These are phyloP conservation scores for Lasioglossum oenotherae DNA, from an alignment of 2,888 invertebrate species.

Conservation along the genomic window DNA sequence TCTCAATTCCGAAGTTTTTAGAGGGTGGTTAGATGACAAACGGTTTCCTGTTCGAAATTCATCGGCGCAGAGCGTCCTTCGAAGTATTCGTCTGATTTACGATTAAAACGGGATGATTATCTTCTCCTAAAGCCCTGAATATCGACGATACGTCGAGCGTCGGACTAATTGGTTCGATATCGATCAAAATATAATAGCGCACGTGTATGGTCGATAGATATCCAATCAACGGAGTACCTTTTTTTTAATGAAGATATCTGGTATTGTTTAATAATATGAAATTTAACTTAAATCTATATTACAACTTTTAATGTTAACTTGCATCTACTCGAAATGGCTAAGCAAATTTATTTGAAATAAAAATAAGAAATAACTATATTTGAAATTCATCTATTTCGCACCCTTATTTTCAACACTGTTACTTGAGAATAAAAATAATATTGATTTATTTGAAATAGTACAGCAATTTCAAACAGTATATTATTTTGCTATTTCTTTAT, in stretches of 20 bases:
- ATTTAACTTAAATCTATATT: background rate
- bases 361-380: too few relatives aligned
- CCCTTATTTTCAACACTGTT: too few relatives aligned
- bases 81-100: background rate
- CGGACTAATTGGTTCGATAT: background rate
- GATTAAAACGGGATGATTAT: background rate
- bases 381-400: too few relatives aligned
- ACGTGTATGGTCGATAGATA: background rate
- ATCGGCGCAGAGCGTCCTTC: background rate
- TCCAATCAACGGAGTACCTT: background rate
- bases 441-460: too few relatives aligned
- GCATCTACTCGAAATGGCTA: background rate
- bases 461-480: too few relatives aligned
- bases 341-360: too few relatives aligned
- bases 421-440: too few relatives aligned
- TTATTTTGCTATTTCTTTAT: too few relatives aligned
- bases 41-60: background rate
- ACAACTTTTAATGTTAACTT: background rate
- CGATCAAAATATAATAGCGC: background rate
- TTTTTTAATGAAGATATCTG: background rate
- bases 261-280: background rate
- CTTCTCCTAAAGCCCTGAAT: background rate
- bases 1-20: background rate
- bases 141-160: background rate
- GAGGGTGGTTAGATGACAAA: slow-evolving; percentile 7